Base-by-base conservation (phyloP, 2,888 invertebrate species). In the Spisula subtruncata region DNA sequence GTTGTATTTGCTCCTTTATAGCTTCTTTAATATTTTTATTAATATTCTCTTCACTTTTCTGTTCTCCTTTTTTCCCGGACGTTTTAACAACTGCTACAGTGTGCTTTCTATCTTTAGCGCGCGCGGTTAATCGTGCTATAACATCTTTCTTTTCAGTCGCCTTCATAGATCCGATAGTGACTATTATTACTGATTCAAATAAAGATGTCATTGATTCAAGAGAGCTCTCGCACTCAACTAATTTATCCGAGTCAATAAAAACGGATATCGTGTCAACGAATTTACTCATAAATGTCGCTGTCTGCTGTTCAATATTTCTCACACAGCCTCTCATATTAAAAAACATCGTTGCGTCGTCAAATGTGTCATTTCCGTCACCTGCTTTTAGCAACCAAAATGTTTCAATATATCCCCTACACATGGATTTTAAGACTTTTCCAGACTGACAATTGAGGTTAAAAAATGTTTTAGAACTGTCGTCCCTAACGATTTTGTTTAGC, bases 351-450 rank as follows among this genome's bases (percentile, higher is more conserved):
- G 56, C 32, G 5, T 56, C 35, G 10, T 60, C 32, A 54, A 82
- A 82, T 41, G 8, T 82, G 35, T 60, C 56, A 29, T 60, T 56
- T 32, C 56, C 20, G 60, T 32, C n/a, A 32, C 56, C 82, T 20
- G 35, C 35, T 56, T 5, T 56, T 0, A 60, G 82, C 35, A 82
- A 82, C 82, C 82, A 82, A 82, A 82, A 82, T 60, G 60, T 56
- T 56, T 82, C 82, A 54, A 82, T 82, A 51, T 60, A 35, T 56
- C 60, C 82, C 0, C 16, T 56, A 56, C 82, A 60, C 20, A 82
- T 1, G 6, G 20, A 18, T 32, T 60, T 82, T 5, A 32, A 12
- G 8, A 60, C 60, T 18, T 60, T 82, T 56, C 56, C 56, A 56
- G 56, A 82, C 18, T 32, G 35, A 20, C 56, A 20, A n/a, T 35